Evolutionary conservation across 2,888 invertebrate species (phyloP).

Genomic region (Bellardia bayeri): DNA sequence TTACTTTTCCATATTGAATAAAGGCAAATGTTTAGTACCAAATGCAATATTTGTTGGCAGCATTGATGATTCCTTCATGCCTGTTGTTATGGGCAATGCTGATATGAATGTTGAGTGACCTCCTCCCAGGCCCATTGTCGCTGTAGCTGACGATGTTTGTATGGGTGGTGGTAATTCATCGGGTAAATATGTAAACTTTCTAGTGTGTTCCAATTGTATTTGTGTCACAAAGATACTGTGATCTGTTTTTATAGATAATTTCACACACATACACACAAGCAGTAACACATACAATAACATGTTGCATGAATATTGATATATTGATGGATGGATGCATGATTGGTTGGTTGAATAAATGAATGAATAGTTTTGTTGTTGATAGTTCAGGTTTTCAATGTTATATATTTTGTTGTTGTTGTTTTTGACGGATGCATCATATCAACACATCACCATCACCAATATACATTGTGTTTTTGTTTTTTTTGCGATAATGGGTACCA

Average conservation of each 20-base stretch:
- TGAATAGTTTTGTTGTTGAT: conserved; percentile 22
- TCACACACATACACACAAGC: conserved; percentile 1
- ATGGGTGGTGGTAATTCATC: conserved; percentile 70
- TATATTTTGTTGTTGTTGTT: background rate
- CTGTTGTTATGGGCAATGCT: conserved; percentile 53
- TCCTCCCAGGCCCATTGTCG: conserved; percentile 55
- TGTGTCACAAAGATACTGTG: conserved; percentile 81
- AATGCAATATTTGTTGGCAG: conserved; percentile 68
- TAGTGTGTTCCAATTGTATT: conserved; percentile 82
- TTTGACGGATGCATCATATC: conserved; percentile 64
- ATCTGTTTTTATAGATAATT: conserved; percentile 76
- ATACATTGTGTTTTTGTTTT: conserved; percentile 15
- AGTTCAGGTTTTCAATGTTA: conserved; percentile 57
- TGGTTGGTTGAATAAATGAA: conserved; percentile 17
- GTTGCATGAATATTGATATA: conserved; percentile 38
- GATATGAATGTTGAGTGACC: conserved; percentile 33
- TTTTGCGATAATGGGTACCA: conserved; percentile 5
- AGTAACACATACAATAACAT: conserved; percentile 36
- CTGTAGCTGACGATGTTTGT: conserved; percentile 44
- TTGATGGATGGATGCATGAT: conserved; percentile 39
- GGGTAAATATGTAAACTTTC: conserved; percentile 80
- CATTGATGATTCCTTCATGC: conserved; percentile 60
- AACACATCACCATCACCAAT: conserved; percentile 54
- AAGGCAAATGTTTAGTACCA: conserved; percentile 74
- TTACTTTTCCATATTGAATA: conserved; percentile 79